These are phyloP conservation scores for Lepus americanus DNA, from an alignment of 2,113 vertebrate genomes.

Conservation along the genomic window DNA sequence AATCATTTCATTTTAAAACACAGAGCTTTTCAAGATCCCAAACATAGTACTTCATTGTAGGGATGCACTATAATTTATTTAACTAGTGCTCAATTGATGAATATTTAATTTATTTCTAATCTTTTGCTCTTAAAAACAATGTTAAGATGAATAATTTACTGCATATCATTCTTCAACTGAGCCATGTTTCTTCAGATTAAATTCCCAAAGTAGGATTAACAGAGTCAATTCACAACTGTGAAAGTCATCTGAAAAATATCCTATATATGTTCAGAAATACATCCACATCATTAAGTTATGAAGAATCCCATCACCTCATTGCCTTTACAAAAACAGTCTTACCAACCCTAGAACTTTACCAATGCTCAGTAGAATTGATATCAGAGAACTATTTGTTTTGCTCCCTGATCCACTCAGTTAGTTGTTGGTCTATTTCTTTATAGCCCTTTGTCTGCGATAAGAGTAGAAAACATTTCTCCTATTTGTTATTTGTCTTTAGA, in stretches of 20 bases:
- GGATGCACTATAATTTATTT: background rate
- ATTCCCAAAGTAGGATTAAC: background rate
- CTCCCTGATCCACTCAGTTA: constrained; percentile 16
- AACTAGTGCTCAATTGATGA: background rate
- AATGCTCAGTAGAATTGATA: background rate
- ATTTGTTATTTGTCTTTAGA: background rate
- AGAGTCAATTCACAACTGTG: background rate
- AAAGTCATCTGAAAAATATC: constrained; percentile 1
- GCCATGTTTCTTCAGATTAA: constrained; percentile 39
- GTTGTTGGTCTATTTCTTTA: background rate
- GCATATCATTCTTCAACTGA: background rate
- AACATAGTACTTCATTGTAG: background rate
- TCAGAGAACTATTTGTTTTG: background rate
- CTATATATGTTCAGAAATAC: background rate
- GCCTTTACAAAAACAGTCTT: background rate
- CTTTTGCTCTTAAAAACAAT: constrained; percentile 21
- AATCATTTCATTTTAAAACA: background rate
- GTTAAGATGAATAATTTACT: background rate
- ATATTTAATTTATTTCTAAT: constrained; percentile 37
- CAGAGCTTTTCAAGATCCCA: background rate
- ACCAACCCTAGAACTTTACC: background rate
- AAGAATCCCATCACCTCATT: background rate
- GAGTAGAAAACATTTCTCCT: background rate
- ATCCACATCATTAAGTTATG: background rate
- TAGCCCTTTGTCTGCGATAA: background rate